Base-by-base conservation (phyloP, 2,888 invertebrate species). In the Deilephila elpenor region DNA sequence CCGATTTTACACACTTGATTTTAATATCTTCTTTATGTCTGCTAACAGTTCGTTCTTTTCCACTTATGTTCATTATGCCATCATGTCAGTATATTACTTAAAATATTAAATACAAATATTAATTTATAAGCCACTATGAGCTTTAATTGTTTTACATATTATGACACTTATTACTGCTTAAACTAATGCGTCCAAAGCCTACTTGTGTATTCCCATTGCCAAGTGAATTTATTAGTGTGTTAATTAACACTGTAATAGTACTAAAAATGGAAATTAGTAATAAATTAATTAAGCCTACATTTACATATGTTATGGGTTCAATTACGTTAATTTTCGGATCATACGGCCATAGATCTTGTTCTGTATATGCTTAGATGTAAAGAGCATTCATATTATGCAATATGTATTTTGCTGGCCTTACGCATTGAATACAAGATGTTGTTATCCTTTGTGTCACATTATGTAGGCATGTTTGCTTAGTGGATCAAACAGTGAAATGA, bases 221-320 rank as follows among this genome's bases (percentile, higher is more conserved):
- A n/a, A 56, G 56, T 56, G 5, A n/a, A 56, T 56, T n/a, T 44
- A 11, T 44, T 64, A 32, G 34, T 19, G 32, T 19, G 37, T 37
- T 64, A 64, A 64, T 56, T 56, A 62, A 62, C 20, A 32, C 29
- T 32, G n/a, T n/a, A 3, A n/a, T 56, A 6, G 56, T 56, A 56
- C 56, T 56, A 56, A 56, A 56, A 56, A 56, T 56, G 56, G 56
- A 56, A 56, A 56, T 56, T 56, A 14, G 19, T 56, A n/a, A 56
- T 56, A 56, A 19, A 19, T n/a, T 56, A 56, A 56, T 56, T 56
- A 56, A 6, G 56, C 14, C n/a, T n/a, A 56, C 3, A 6, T 17
- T 56, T 6, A 56, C 56, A 56, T 56, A 56, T n/a, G 56, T 56
- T 56, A n/a, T n/a, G 56, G 5, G n/a, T 56, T 56, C 19, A 5